Percentiles rank a stretch among this genome's conserved stretches.
Evolutionary conservation across 2,888 invertebrate genomes (phyloP).

Genomic region (Hedya salicella): DNA sequence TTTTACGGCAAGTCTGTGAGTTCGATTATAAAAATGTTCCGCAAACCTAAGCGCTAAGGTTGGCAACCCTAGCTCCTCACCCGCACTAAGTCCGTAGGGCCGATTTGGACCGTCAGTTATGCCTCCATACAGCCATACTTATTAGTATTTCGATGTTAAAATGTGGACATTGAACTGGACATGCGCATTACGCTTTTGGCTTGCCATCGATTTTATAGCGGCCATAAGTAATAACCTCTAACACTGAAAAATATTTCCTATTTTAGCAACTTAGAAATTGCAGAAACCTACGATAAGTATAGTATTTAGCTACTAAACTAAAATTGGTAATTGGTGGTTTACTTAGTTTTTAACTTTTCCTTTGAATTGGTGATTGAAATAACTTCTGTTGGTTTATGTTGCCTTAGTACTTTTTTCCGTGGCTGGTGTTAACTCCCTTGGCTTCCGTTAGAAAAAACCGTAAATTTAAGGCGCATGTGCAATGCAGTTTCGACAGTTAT

Average conservation of each 20-base stretch:
- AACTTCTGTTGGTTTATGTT: neutral
- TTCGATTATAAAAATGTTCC: too few species aligned
- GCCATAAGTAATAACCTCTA: neutral
- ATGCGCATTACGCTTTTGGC: neutral
- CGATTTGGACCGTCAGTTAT: too few species aligned
- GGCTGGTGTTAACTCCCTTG: neutral
- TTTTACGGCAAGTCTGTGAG: too few species aligned
- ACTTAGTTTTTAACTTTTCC: neutral
- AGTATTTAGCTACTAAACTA: neutral
- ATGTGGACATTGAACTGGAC: too few species aligned
- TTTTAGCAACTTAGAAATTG: neutral
- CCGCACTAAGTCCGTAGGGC: too few species aligned
- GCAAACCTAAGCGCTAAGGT: too few species aligned
- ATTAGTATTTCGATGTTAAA: too few species aligned
- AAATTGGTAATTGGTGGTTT: neutral
- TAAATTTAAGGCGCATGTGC: neutral
- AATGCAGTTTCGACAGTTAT: neutral
- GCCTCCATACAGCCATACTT: too few species aligned
- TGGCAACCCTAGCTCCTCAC: too few species aligned
- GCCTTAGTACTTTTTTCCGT: neutral
- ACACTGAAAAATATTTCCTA: neutral
- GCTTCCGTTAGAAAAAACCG: neutral
- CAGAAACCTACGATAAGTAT: neutral
- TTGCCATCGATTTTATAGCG: neutral
- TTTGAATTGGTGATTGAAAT: neutral